Conservation (phyloP, 2,888 invertebrate species). For the Nomada flava region DNA sequence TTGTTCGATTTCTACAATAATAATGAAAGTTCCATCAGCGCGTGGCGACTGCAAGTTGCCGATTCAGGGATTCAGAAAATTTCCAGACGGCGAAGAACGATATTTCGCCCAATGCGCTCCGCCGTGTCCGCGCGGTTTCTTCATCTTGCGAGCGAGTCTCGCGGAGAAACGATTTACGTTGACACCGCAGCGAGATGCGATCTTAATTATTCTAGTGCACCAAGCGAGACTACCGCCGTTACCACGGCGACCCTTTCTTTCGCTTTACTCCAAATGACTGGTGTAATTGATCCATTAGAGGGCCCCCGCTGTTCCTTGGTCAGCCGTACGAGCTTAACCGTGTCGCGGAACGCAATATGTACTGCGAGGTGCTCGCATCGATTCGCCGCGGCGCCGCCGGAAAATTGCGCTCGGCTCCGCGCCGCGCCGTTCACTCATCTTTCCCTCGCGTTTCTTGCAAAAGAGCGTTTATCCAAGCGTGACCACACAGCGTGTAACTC, state of each 20-base stretch:
- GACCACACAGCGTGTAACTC: conserved; percentile 20
- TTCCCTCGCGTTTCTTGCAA: background rate
- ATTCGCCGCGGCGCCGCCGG: conserved; percentile 49
- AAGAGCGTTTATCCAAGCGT: background rate
- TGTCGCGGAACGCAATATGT: conserved; percentile 53
- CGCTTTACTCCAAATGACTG: conserved; percentile 69
- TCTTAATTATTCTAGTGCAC: conserved; percentile 77
- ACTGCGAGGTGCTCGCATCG: conserved; percentile 51
- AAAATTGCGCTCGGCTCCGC: conserved; percentile 23
- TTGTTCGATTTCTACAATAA: no score
- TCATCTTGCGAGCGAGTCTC: background rate
- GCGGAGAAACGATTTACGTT: conserved; percentile 60
- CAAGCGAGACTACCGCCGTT: conserved; percentile 18
- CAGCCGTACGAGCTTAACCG: conserved; percentile 38
- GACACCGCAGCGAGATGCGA: conserved; percentile 71
- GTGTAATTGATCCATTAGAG: conserved; percentile 78
- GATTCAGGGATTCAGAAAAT: background rate
- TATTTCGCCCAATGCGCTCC: background rate
- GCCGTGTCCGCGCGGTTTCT: background rate
- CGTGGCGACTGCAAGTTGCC: no score
- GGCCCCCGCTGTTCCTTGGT: conserved; percentile 59
- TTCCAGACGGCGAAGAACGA: background rate
- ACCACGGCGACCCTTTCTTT: conserved; percentile 40
- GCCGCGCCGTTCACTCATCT: background rate
- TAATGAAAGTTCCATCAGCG: no score